Base-by-base conservation (phyloP, 2,888 invertebrate species). In the Schizaphis graminum region DNA sequence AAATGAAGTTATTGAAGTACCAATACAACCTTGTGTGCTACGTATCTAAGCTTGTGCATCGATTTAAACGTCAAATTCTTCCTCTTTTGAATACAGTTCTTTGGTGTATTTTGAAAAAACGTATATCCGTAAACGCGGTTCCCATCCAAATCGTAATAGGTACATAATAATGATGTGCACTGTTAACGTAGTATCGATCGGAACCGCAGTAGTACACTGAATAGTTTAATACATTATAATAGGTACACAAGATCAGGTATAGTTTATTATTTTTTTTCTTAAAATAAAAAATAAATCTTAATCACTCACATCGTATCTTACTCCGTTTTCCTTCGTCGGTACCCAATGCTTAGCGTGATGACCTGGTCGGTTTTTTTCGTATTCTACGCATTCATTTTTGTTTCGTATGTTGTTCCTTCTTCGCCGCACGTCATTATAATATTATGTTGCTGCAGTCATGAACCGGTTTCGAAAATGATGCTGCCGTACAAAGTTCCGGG, bases 391-490 rank as follows among this genome's bases (percentile, higher is more conserved):
- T 35, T 35, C 35, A 8, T 35, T 77, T 35, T 35, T 77, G 8
- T 77, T 77, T 86, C 47, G 47, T 91, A 44, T 86, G 41, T 56
- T 85, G 28, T 57, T 53, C 86, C 16, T 49, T 91, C 41, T 89
- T 44, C 21, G 47, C 11, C 44, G 47, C 77, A 35, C 35, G 35
- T 35, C 77, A 77, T 47, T 61, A 61, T 35, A 86, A 28, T 67
- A 67, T 53, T 49, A 3, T 87, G 28, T 57, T 87, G 61, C 67
- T 41, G 61, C 61, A 53, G 61, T 67, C 92, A 92, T 87, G 92
- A 92, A 92, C 92, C 87, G 88, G 92, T 92, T 92, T 87, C 21
- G 47, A 35, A 44, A 92, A 67, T 26, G 49, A 87, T 88, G 92
- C 47, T 49, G 61, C 41, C n/a, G 24, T 41, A 16, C 88, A 67